Evolutionary conservation across 2,113 vertebrate genomes (phyloP), one percentile per base, ranked within the genome.

Genomic region (Zingel zingel): DNA sequence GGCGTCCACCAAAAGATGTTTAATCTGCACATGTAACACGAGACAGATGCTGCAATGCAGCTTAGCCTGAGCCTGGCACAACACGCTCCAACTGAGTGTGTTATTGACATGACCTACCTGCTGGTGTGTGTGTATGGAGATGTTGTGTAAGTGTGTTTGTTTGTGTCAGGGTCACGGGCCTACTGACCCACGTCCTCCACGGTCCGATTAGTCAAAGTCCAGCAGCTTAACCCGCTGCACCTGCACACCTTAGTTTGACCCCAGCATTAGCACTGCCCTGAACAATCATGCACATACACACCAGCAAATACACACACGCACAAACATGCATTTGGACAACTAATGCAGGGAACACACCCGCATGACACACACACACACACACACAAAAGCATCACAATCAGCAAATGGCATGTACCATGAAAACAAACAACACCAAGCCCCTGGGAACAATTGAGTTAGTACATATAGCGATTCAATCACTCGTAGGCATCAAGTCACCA

Each of bases 151-250:
- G 50, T 57, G 64, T 82, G 81, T 87, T 48, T 77, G 47, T 61
- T 54, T 72, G 83, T 18, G 10, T 21, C 73, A 70, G 50, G 36
- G 56, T 88, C 82, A 73, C 48, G 54, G 87, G 47, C 76, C 54
- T 43, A 77, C 64, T 89, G 81, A 87, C 92, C 84, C 77, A 64
- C 50, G 0, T 57, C 81, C 75, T 64, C 16, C 1, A 63, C 77
- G 84, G 66, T 90, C 88, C 93, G 87, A 91, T 94, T 92, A 94
- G 82, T 77, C 73, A 89, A 90, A 91, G 10, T 91, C 87, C 81
- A 74, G 61, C 74, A 79, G 74, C 27, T 93, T 91, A 94, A 93
- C 85, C n/a, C 11, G 39, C 39, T 13, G 45, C 30, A 57, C 76
- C 13, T 72, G 59, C 70, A 87, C 62, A 67, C 39, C 12, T 65